Percentiles rank a stretch among this genome's conserved stretches.
phyloP scores from a whole-genome alignment of 2,888 invertebrate species.

The Caenorhabditis plicata region DNA sequence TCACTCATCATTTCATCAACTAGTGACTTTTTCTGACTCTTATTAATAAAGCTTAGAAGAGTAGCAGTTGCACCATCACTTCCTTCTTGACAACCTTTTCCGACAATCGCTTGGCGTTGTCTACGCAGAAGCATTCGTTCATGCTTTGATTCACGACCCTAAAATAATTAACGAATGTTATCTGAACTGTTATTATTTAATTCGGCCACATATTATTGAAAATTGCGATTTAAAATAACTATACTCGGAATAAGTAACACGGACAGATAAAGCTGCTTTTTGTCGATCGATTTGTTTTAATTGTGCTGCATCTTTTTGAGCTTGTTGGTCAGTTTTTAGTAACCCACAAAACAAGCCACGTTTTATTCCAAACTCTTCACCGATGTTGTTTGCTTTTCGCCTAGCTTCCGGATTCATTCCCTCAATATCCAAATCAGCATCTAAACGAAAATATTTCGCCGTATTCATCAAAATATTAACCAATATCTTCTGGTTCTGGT shows the following conservation, averaged over 20 bases:
- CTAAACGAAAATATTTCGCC: too few relatives aligned
- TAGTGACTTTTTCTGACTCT: constrained; percentile 27
- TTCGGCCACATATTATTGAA: background rate
- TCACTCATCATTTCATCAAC: constrained; percentile 23
- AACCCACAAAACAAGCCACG: constrained; percentile 34
- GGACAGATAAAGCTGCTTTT: constrained; percentile 57
- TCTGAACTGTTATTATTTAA: background rate
- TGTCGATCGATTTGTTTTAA: constrained; percentile 61
- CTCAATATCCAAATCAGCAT: constrained; percentile 49
- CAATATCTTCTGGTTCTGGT: constrained; percentile 33
- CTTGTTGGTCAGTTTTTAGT: constrained; percentile 54
- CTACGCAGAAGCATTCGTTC: constrained; percentile 53
- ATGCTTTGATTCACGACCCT: constrained; percentile 59
- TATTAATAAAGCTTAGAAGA: constrained; percentile 36
- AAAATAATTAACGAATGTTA: constrained; percentile 7
- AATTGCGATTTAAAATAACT: background rate
- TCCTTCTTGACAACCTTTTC: constrained; percentile 39
- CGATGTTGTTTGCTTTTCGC: constrained; percentile 48
- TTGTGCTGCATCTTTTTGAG: constrained; percentile 49
- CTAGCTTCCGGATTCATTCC: constrained; percentile 39
- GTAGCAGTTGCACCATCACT: constrained; percentile 53
- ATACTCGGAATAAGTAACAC: constrained; percentile 5
- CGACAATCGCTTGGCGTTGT: constrained; percentile 49
- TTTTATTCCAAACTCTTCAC: constrained; percentile 49
- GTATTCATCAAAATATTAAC: constrained; percentile 11